phyloP scores from a whole-genome alignment of 1,140 invertebrate species.

The Amphibalanus amphitrite region DNA sequence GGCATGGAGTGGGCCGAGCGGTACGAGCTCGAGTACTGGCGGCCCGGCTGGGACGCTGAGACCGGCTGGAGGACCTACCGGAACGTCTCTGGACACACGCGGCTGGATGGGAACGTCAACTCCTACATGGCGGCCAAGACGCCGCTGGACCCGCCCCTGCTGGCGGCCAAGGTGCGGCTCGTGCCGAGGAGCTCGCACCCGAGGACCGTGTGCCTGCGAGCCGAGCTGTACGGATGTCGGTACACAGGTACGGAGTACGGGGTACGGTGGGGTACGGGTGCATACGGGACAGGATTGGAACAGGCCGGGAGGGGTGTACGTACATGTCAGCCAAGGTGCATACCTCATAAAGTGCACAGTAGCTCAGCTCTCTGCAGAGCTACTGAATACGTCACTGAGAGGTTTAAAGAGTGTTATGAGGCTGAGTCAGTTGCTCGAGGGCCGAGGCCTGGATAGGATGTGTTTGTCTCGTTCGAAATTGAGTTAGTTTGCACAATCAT shows the following conservation, averaged over 20 bases:
- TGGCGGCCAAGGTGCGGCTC: constrained; percentile 68
- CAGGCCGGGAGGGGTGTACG: no score
- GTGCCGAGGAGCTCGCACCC: constrained; percentile 72
- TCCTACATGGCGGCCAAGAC: constrained; percentile 12
- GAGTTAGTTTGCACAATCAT: no score
- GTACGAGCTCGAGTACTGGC: constrained; percentile 72
- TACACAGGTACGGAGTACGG: constrained; percentile 41
- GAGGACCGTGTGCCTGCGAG: constrained; percentile 75
- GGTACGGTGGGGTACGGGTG: no score
- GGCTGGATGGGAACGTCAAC: constrained; percentile 11
- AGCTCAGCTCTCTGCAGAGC: no score
- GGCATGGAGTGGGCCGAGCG: constrained; percentile 72
- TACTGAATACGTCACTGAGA: no score
- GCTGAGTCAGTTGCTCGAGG: no score
- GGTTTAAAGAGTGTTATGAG: no score
- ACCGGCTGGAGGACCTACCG: constrained; percentile 20
- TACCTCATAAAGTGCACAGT: no score
- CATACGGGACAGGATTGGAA: no score
- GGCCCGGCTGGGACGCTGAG: constrained; percentile 34
- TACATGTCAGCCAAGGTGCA: no score
- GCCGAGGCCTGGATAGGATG: no score
- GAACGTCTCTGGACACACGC: background rate
- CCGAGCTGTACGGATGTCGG: constrained; percentile 70
- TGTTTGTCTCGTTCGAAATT: no score
- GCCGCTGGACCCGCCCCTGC: constrained; percentile 53